phyloP scores from a whole-genome alignment of 2,113 vertebrate genomes.

The Gracilinanus agilis region DNA sequence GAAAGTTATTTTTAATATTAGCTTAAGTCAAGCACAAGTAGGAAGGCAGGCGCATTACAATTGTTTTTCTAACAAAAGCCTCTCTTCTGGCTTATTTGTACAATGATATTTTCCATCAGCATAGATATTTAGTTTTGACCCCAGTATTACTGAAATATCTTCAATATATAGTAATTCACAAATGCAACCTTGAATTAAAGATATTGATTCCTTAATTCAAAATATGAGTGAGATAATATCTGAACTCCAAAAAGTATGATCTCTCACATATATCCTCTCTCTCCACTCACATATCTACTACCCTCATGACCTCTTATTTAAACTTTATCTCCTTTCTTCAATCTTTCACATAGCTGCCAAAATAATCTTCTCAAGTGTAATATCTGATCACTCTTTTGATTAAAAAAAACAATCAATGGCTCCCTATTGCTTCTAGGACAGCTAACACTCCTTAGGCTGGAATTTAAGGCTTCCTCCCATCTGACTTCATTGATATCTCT shows the following conservation, averaged over 20 bases:
- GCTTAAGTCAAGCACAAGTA: neutral
- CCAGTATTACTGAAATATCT: neutral
- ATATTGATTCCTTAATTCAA: neutral
- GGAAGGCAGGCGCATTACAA: neutral
- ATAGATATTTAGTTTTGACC: neutral
- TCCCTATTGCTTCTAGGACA: neutral
- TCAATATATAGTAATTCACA: neutral
- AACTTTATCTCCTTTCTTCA: neutral
- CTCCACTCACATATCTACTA: neutral
- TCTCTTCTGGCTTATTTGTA: neutral
- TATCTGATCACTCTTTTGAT: neutral
- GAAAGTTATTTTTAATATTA: slow-evolving; percentile 1
- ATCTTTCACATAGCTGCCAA: neutral
- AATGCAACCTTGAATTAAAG: neutral
- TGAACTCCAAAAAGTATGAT: neutral
- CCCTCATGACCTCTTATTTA: neutral
- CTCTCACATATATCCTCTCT: neutral
- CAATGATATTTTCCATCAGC: neutral
- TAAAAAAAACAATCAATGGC: neutral
- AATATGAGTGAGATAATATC: neutral
- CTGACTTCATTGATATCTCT: neutral
- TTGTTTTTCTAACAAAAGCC: neutral
- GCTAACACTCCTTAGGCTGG: neutral
- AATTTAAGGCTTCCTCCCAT: neutral
- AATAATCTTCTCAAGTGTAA: neutral